These are phyloP conservation scores for Cossypha polioptera DNA, from an alignment of 2,797 vertebrate genomes.

Conservation along the genomic window DNA sequence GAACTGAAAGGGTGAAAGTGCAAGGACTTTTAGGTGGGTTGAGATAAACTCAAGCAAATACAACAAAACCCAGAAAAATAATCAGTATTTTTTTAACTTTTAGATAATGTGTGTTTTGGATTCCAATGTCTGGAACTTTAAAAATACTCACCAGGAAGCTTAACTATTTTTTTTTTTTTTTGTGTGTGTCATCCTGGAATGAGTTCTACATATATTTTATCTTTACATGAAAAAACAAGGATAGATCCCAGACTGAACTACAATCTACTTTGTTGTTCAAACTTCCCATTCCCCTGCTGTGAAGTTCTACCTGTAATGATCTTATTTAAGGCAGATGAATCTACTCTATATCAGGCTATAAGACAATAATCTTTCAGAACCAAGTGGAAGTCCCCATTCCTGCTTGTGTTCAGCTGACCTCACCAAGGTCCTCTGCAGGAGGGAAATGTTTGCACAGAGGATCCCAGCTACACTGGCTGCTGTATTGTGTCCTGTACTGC, in stretches of 20 bases:
- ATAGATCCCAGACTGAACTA: neutral
- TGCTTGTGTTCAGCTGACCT: neutral
- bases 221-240: neutral
- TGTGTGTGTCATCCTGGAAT: neutral
- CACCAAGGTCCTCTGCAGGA: neutral
- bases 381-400: neutral
- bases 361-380: neutral
- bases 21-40: too few relatives aligned
- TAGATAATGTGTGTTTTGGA: neutral
- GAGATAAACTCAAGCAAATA: too few relatives aligned
- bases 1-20: too few relatives aligned
- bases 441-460: neutral
- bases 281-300: neutral
- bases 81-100: neutral
- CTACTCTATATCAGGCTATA: neutral
- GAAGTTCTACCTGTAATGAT: neutral
- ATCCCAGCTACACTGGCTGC: neutral
- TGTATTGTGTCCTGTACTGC: neutral
- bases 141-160: neutral
- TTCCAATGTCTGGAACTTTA: neutral
- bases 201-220: neutral
- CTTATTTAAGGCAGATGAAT: neutral
- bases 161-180: accelerated
- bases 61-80: too few relatives aligned
- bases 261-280: neutral